These are phyloP conservation scores for Harmothoe impar DNA, from an alignment of 2,888 invertebrate species.

Conservation along the genomic window DNA sequence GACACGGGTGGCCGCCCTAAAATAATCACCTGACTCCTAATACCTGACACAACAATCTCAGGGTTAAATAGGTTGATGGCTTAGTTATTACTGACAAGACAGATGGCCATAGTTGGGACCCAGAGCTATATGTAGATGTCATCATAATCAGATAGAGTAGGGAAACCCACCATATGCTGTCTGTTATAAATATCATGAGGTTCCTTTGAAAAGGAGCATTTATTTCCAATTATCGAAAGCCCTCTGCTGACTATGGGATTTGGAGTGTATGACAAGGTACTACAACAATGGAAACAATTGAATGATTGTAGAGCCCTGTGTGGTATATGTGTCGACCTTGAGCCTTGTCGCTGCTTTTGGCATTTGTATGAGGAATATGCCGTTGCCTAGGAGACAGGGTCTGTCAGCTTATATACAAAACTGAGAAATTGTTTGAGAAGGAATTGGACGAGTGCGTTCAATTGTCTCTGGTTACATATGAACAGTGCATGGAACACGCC, in stretches of 20 bases:
- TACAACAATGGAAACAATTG: background rate
- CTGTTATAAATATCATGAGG: no score
- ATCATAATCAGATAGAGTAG: no score
- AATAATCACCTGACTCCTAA: conserved; percentile 14
- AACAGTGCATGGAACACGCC: background rate
- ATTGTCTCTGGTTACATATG: conserved; percentile 22
- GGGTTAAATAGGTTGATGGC: background rate
- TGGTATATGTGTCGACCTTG: background rate
- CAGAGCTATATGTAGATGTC: no score
- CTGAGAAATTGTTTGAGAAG: background rate
- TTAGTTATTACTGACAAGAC: background rate
- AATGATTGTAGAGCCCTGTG: background rate
- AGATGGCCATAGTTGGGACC: no score
- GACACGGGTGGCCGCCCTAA: background rate
- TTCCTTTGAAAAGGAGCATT: no score
- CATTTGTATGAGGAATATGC: background rate
- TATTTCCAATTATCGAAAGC: no score
- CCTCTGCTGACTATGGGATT: no score
- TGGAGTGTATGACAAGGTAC: background rate
- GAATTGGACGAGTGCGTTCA: background rate
- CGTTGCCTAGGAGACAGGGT: background rate
- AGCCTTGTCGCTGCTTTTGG: background rate
- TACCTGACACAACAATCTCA: background rate
- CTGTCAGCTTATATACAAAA: background rate
- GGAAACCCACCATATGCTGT: no score